phyloP scores from a whole-genome alignment of 2,797 vertebrate genomes.

The Acanthurus tractus region DNA sequence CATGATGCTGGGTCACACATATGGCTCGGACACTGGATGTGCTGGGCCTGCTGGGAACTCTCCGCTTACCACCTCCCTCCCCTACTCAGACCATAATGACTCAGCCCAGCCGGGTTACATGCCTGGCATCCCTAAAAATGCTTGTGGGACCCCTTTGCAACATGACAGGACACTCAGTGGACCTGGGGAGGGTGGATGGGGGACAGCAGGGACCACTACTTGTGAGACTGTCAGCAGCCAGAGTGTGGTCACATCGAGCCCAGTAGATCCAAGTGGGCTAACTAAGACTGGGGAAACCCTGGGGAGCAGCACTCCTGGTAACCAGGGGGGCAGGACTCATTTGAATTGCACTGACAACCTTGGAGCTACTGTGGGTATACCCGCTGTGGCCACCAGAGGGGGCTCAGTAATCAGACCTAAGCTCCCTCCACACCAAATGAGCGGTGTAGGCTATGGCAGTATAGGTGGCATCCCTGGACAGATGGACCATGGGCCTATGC shows the following conservation, averaged over 20 bases:
- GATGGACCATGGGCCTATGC: slow-evolving; percentile 71
- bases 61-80: slow-evolving; percentile 55
- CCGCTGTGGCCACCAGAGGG: slow-evolving; percentile 73
- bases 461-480: slow-evolving; percentile 75
- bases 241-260: slow-evolving; percentile 47
- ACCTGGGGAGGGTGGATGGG: slow-evolving; percentile 70
- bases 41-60: slow-evolving; percentile 54
- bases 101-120: slow-evolving; percentile 68
- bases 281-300: slow-evolving; percentile 58
- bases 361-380: slow-evolving; percentile 60
- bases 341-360: slow-evolving; percentile 75
- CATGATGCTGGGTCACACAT: slow-evolving; percentile 77
- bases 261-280: slow-evolving; percentile 56
- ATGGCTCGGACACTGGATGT: slow-evolving; percentile 63
- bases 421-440: slow-evolving; percentile 74
- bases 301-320: slow-evolving; percentile 63
- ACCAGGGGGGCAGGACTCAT: slow-evolving; percentile 80
- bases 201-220: slow-evolving; percentile 52
- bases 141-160: slow-evolving; percentile 55
- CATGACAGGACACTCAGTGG: slow-evolving; percentile 71
- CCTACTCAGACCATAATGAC: slow-evolving; percentile 72
- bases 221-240: slow-evolving; percentile 66
- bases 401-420: slow-evolving; percentile 77
- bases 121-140: slow-evolving; percentile 59
- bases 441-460: slow-evolving; percentile 71